phyloP scores from a whole-genome alignment of 2,888 invertebrate species.

The Sarcophaga variegata region DNA sequence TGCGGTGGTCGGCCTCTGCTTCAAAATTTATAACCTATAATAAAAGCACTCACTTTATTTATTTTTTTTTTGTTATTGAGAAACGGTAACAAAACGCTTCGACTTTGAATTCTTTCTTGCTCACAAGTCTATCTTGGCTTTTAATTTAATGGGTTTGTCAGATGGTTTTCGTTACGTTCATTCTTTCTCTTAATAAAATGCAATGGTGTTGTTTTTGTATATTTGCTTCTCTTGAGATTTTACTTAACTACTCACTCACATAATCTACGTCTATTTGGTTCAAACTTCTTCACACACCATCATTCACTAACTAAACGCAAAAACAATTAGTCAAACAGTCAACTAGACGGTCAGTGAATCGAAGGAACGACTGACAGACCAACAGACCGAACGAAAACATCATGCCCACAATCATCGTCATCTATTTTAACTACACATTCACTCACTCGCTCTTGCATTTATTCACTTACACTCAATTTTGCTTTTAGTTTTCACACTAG shows the following conservation, averaged over 20 bases:
- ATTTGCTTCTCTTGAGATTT: slow-evolving; percentile 7
- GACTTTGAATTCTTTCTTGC: slow-evolving; percentile 24
- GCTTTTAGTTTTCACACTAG: slow-evolving; percentile 29
- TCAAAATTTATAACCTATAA: slow-evolving; percentile 17
- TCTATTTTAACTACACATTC: slow-evolving; percentile 53
- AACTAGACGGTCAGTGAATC: neutral
- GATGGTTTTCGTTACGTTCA: slow-evolving; percentile 8
- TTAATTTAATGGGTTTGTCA: slow-evolving; percentile 23
- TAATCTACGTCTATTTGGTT: slow-evolving; percentile 16
- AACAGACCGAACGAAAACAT: slow-evolving; percentile 44
- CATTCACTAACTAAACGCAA: slow-evolving; percentile 42
- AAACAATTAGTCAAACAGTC: slow-evolving; percentile 13
- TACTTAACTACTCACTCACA: slow-evolving; percentile 6
- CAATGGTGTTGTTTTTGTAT: slow-evolving; percentile 35
- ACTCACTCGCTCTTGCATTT: slow-evolving; percentile 53
- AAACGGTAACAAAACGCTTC: slow-evolving; percentile 40
- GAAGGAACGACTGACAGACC: slow-evolving; percentile 10
- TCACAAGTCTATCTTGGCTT: slow-evolving; percentile 29
- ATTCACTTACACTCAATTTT: slow-evolving; percentile 52
- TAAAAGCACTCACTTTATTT: slow-evolving; percentile 18
- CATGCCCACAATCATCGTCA: slow-evolving; percentile 58
- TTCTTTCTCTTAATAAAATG: slow-evolving; percentile 27
- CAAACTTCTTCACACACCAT: slow-evolving; percentile 46
- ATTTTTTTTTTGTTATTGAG: slow-evolving; percentile 34
- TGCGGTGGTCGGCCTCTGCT: slow-evolving; percentile 19